These are phyloP conservation scores for Sebastolobus altivelis DNA, from an alignment of 2,797 vertebrate genomes.

Conservation along the genomic window DNA sequence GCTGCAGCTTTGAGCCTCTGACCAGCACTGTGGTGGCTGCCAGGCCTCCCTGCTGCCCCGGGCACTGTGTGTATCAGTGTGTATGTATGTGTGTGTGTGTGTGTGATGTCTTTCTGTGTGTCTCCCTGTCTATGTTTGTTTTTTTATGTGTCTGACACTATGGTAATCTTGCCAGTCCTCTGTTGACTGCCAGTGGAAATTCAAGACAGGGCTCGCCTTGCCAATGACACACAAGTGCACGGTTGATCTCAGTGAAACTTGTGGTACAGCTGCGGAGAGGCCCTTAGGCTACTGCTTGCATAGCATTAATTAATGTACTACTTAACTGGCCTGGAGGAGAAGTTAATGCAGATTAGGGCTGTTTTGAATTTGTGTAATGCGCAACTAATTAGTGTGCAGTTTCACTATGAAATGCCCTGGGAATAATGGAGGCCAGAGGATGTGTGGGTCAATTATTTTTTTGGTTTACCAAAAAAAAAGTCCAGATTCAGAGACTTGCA, in stretches of 20 bases:
- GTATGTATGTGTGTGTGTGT: constrained; percentile 33
- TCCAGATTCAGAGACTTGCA: constrained; percentile 2
- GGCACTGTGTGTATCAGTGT: constrained; percentile 50
- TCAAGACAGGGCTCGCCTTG: constrained; percentile 57
- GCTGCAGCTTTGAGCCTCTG: constrained; percentile 68
- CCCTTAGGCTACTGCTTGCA: constrained; percentile 13
- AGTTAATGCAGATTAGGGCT: constrained; percentile 13
- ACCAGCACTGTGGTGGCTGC: constrained; percentile 62
- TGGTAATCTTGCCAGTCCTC: constrained; percentile 63
- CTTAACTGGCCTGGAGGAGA: constrained; percentile 27
- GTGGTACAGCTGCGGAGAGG: constrained; percentile 34
- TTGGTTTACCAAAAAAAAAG: constrained; percentile 12
- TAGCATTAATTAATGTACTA: constrained; percentile 20
- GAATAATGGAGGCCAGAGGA: neutral
- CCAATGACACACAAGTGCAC: constrained; percentile 41
- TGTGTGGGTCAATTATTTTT: constrained; percentile 5
- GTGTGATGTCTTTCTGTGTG: constrained; percentile 48
- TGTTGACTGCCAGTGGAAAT: constrained; percentile 65
- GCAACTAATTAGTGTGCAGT: constrained; percentile 12
- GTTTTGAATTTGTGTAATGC: constrained; percentile 16
- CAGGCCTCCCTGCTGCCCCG: constrained; percentile 69
- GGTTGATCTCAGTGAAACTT: constrained; percentile 48
- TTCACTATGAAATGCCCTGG: neutral
- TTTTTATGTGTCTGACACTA: constrained; percentile 66
- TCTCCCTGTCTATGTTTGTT: constrained; percentile 63